These are phyloP conservation scores for Bombus polaris DNA, from an alignment of 1,140 invertebrate species.

Conservation along the genomic window DNA sequence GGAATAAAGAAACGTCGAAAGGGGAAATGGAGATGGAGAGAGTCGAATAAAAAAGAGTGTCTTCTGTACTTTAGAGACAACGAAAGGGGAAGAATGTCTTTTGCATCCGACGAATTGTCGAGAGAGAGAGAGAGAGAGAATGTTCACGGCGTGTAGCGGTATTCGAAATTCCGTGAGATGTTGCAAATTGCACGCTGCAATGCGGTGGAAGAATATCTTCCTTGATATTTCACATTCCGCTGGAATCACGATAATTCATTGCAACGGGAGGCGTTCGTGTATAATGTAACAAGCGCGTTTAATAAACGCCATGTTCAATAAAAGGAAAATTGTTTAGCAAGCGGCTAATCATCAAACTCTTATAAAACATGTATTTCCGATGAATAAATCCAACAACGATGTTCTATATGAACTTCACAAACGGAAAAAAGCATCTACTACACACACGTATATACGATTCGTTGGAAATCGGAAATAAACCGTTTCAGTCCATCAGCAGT, in stretches of 20 bases:
- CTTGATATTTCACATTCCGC: neutral
- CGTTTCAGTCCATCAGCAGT: neutral
- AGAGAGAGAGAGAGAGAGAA: neutral
- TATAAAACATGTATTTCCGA: neutral
- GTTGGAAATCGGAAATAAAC: neutral
- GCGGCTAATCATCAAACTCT: neutral
- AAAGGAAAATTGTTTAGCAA: neutral
- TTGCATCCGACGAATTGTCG: neutral
- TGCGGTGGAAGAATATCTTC: slow-evolving; percentile 10
- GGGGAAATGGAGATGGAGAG: slow-evolving; percentile 20
- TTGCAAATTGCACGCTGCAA: slow-evolving; percentile 27
- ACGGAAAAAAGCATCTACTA: too few relatives aligned
- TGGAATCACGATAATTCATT: slow-evolving; percentile 37
- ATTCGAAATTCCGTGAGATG: slow-evolving; percentile 42
- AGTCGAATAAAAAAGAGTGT: neutral
- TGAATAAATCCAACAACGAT: neutral
- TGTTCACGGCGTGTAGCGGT: neutral
- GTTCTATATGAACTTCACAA: neutral
- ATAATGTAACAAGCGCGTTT: neutral
- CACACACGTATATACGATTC: neutral
- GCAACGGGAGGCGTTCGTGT: neutral
- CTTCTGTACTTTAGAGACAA: slow-evolving; percentile 4
- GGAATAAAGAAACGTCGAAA: slow-evolving; percentile 15
- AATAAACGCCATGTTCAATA: neutral
- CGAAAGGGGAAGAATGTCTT: slow-evolving; percentile 15